Percentiles rank a stretch among this genome's conserved stretches.
Evolutionary conservation across 2,113 vertebrate genomes (phyloP).

Genomic region (Anthoscopus minutus): DNA sequence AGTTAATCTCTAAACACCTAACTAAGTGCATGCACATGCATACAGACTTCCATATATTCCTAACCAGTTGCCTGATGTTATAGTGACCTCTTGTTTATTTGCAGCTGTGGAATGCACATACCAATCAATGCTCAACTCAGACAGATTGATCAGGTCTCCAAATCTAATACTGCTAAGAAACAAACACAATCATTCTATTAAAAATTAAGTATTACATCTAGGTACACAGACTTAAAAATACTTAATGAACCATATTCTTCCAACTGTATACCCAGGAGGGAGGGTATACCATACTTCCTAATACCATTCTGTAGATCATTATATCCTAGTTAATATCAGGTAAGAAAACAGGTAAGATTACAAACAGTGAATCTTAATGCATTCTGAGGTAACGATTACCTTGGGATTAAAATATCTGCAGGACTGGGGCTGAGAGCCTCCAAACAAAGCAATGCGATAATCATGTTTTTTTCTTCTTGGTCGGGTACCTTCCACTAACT

Average conservation of each 20-base stretch:
- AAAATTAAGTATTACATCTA: neutral
- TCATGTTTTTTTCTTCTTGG: conserved; percentile 91
- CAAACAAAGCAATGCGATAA: conserved; percentile 93
- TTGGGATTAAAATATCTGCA: conserved; percentile 98
- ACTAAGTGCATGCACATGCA: neutral
- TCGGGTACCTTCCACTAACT: conserved; percentile 89
- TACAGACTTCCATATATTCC: neutral
- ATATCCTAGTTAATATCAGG: neutral
- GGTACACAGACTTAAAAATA: neutral
- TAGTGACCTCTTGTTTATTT: neutral
- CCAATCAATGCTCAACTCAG: neutral
- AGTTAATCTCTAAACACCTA: neutral
- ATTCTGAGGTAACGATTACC: conserved; percentile 73
- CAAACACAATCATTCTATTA: neutral
- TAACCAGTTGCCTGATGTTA: neutral
- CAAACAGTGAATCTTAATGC: conserved; percentile 56
- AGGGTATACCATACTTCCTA: neutral
- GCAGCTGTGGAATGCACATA: neutral
- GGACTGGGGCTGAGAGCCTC: conserved; percentile 95
- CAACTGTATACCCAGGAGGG: neutral
- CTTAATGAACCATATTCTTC: neutral
- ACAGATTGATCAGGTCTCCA: neutral
- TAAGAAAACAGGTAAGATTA: neutral
- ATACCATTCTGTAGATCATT: neutral
- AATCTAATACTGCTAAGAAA: neutral